These are phyloP conservation scores for Stenodera caucasica DNA, from an alignment of 2,888 invertebrate species.

Conservation along the genomic window DNA sequence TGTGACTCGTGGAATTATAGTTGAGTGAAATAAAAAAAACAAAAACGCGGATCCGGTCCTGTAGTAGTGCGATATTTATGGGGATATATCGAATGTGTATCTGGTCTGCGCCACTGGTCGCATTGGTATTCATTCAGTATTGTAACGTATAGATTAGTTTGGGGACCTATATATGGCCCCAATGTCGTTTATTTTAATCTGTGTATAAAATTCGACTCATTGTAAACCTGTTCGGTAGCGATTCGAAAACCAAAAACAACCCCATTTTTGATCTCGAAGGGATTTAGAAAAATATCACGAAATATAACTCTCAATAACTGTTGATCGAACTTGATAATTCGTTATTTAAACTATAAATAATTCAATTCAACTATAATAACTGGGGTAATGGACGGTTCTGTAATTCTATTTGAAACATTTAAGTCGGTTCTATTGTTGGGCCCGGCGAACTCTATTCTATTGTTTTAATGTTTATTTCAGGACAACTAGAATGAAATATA, in stretches of 20 bases:
- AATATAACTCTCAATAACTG: no score
- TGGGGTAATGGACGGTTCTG: constrained; percentile 32
- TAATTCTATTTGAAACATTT: constrained; percentile 43
- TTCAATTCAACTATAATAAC: constrained; percentile 28
- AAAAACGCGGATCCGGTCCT: no score
- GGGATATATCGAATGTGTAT: constrained; percentile 33
- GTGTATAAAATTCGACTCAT: constrained; percentile 30
- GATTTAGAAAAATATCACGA: neutral
- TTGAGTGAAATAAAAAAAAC: no score
- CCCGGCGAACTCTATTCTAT: constrained; percentile 41
- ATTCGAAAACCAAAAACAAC: neutral
- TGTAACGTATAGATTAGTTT: constrained; percentile 46
- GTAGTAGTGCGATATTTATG: constrained; percentile 37
- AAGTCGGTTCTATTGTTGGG: constrained; percentile 40
- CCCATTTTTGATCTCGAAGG: neutral
- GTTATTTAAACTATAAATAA: neutral
- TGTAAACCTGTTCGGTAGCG: constrained; percentile 7
- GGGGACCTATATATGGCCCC: constrained; percentile 41
- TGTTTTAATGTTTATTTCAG: constrained; percentile 48
- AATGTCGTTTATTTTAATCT: constrained; percentile 46
- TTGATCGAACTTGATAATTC: no score
- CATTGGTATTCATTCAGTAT: constrained; percentile 47
- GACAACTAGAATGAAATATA: constrained; percentile 46
- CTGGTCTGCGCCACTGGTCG: constrained; percentile 27
- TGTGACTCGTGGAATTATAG: neutral